These are phyloP conservation scores for Drosophila suzukii DNA, from an alignment of 1,140 invertebrate genomes.

Conservation along the genomic window DNA sequence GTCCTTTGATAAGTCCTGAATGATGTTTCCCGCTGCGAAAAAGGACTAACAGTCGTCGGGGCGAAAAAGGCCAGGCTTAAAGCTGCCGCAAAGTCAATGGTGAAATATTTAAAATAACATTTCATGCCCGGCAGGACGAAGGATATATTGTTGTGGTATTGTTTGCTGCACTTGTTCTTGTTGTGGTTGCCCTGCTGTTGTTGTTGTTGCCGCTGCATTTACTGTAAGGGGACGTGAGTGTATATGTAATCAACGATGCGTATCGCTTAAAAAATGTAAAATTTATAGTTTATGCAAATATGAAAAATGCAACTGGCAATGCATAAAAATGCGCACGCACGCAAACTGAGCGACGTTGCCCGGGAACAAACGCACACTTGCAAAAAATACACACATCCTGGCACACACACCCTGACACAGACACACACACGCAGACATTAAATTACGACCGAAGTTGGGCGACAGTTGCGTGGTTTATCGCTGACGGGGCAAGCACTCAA, in stretches of 20 bases:
- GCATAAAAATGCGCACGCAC: slow-evolving; percentile 83
- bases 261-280: slow-evolving; percentile 83
- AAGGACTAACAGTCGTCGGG: slow-evolving; percentile 7
- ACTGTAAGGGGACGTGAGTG: slow-evolving; percentile 21
- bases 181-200: slow-evolving; percentile 32
- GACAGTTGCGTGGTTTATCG: slow-evolving; percentile 82
- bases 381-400: slow-evolving; percentile 25
- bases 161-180: slow-evolving; percentile 54
- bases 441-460: slow-evolving; percentile 81
- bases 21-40: slow-evolving; percentile 11
- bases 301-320: slow-evolving; percentile 83
- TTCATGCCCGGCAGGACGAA: slow-evolving; percentile 33
- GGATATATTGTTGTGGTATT: slow-evolving; percentile 31
- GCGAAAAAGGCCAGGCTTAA: slow-evolving; percentile 19
- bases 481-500: slow-evolving; percentile 69
- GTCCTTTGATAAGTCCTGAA: slow-evolving; percentile 25
- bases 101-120: slow-evolving; percentile 75
- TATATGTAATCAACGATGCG: slow-evolving; percentile 77
- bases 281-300: slow-evolving; percentile 84
- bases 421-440: slow-evolving; percentile 58
- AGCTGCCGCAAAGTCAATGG: slow-evolving; percentile 56
- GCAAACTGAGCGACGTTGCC: slow-evolving; percentile 68
- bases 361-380: slow-evolving; percentile 22
- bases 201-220: slow-evolving; percentile 22
- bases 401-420: slow-evolving; percentile 13